Evolutionary conservation across 2,113 vertebrate genomes (phyloP), one percentile per base, ranked within the genome.

Genomic region (Pica pica): DNA sequence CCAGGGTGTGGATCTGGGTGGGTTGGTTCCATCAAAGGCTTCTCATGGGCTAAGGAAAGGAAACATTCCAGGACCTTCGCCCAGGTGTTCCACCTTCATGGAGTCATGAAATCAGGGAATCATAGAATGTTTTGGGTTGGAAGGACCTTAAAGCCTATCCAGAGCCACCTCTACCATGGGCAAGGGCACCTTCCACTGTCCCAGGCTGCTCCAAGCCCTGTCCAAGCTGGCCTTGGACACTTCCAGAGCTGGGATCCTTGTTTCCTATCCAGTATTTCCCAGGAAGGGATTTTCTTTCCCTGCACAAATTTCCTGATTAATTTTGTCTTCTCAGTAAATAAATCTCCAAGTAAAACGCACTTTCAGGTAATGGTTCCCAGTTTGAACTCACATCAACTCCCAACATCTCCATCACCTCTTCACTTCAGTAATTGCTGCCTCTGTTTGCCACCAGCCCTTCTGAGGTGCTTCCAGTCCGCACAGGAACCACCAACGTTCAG

Each of bases 401-500:
- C 50, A 33, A 3, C 18, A 8, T 55, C 74, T 2, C 14, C 7
- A 1, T 37, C 46, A 53, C 61, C 77, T 76, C 79, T 37, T 59
- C 31, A 73, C 73, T 84, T 47, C 52, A 53, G 8, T 85, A 49
- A 92, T 74, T 53, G 9, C 44, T 37, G 47, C 59, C 79, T 71
- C 21, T 24, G 42, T 53, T 96, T 95, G 53, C 81, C 57, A 15
- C 92, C 53, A 57, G 93, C 55, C 63, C 87, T 92, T 83, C 47
- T 2, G 15, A 90, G 87, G 82, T 39, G 81, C 90, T 92, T 60
- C 42, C 28, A 3, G 37, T 76, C 61, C 5, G 28, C 10, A 30
- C 57, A 76, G 89, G 92, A 94, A 95, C 95, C 56, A n/a, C 50
- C 92, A 57, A 91, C 80, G 69, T 75, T 97, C 64, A 70, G 91